A percentile compares a stretch with the other conserved stretches of the same genome.
phyloP scores from a whole-genome alignment of 2,113 vertebrate genomes.

The Platysternon megacephalum region DNA sequence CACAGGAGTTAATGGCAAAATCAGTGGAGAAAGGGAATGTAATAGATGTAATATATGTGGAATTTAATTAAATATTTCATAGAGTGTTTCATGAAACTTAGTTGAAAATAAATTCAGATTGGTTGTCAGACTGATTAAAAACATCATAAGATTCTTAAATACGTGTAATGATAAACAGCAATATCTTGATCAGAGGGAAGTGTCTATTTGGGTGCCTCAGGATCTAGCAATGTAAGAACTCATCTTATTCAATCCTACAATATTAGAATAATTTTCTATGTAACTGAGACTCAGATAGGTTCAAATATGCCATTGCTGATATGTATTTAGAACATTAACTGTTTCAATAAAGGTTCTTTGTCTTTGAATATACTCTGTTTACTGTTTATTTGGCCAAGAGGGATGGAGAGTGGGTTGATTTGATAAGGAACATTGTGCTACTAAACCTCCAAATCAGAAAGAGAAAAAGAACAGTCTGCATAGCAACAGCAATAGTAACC shows the following conservation, averaged over 20 bases:
- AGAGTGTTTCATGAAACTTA: not conserved
- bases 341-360: not conserved
- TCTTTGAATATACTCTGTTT: not conserved
- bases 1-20: rapidly evolving
- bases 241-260: not conserved
- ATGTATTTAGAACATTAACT: not conserved
- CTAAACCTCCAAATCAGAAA: not conserved
- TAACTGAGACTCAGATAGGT: not conserved
- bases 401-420: not conserved
- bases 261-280: rapidly evolving
- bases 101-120: not conserved
- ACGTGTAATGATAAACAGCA: not conserved
- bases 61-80: not conserved
- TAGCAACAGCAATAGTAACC: rapidly evolving
- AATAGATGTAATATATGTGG: not conserved
- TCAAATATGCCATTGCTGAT: not conserved
- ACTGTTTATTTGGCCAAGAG: not conserved
- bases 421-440: not conserved
- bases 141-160: not conserved
- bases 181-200: not conserved
- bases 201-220: not conserved
- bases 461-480: not conserved
- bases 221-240: not conserved
- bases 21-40: not conserved
- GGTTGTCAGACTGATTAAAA: not conserved